Evolutionary conservation across 2,888 invertebrate genomes (phyloP), one percentile per base, ranked within the genome.

Genomic region (Anoncus sp.): DNA sequence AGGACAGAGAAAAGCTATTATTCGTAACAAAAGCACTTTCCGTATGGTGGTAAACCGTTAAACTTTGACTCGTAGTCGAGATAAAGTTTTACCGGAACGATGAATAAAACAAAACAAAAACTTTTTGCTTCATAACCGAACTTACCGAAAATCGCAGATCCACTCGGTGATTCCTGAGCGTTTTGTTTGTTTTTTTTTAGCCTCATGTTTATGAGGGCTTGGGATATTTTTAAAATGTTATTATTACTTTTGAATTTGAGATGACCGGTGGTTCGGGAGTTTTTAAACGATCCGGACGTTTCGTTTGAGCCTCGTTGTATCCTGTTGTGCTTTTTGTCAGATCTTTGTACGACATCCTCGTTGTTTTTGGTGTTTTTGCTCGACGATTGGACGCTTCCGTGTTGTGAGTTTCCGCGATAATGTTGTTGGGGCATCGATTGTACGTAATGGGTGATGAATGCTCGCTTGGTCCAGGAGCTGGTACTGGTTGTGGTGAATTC

Each of bases 181-280:
- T 57, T 60, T 45, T 62, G 47, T 14, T 20, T 20, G n/a, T 40
- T 27, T 24, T 12, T 59, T 47, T 60, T 40, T 38, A n/a, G n/a
- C n/a, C n/a, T n/a, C n/a, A n/a, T n/a, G n/a, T n/a, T n/a, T n/a
- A n/a, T n/a, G n/a, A n/a, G n/a, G n/a, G n/a, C n/a, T 9, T 16
- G 20, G 27, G 16, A 16, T 16, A 45, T 20, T 27, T 53, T 49
- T 53, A 35, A 45, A 55, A 70, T 53, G 38, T 40, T 49, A 59
- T 67, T 85, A 86, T 91, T 91, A 91, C 91, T 90, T 91, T 90
- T 67, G 85, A 79, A 75, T 88, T 85, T 14, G 91, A 91, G 82
- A 91, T 91, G 85, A 91, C 87, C 3, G 91, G 91, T 35, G 91
- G 91, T 73, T 91, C 91, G 9, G 91, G 91, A 20, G 91, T 91